Percentiles rank a stretch among this genome's conserved stretches.
phyloP scores from a whole-genome alignment of 1,140 invertebrate species.

The Drosophila santomea region DNA sequence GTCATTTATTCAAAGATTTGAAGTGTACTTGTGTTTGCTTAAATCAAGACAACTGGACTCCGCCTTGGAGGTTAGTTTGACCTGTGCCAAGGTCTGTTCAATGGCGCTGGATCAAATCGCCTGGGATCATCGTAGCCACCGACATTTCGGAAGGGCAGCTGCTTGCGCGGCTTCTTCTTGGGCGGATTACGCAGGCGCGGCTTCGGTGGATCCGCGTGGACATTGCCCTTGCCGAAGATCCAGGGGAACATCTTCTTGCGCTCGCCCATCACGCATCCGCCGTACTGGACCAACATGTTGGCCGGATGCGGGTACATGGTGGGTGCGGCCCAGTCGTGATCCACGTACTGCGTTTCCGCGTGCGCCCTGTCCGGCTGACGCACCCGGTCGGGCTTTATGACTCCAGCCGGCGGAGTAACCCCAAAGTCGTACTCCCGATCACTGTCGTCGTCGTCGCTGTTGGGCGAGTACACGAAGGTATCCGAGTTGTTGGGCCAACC shows the following conservation, averaged over 20 bases:
- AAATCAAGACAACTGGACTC: background rate
- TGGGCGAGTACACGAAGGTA: constrained; percentile 30
- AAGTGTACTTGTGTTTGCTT: background rate
- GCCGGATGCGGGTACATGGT: constrained; percentile 59
- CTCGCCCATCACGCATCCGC: constrained; percentile 52
- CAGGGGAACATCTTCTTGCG: constrained; percentile 48
- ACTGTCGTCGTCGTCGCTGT: constrained; percentile 55
- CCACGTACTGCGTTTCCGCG: constrained; percentile 68
- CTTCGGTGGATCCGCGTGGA: constrained; percentile 40
- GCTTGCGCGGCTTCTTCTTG: constrained; percentile 12
- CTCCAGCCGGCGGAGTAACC: constrained; percentile 77
- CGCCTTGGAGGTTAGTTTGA: background rate
- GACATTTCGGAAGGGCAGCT: background rate
- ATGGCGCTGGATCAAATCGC: constrained; percentile 5
- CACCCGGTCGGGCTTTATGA: constrained; percentile 63
- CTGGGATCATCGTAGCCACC: constrained; percentile 19
- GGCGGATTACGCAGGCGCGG: constrained; percentile 22
- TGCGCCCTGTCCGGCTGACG: constrained; percentile 38
- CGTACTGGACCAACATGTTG: constrained; percentile 57
- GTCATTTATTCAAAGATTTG: background rate
- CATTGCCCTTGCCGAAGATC: constrained; percentile 56
- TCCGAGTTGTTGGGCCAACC: constrained; percentile 36
- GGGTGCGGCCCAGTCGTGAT: constrained; percentile 63
- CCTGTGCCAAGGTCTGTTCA: constrained; percentile 19
- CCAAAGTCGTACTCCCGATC: constrained; percentile 79